Conservation (phyloP, 1,140 invertebrate genomes). For the Drosophila leontia region DNA sequence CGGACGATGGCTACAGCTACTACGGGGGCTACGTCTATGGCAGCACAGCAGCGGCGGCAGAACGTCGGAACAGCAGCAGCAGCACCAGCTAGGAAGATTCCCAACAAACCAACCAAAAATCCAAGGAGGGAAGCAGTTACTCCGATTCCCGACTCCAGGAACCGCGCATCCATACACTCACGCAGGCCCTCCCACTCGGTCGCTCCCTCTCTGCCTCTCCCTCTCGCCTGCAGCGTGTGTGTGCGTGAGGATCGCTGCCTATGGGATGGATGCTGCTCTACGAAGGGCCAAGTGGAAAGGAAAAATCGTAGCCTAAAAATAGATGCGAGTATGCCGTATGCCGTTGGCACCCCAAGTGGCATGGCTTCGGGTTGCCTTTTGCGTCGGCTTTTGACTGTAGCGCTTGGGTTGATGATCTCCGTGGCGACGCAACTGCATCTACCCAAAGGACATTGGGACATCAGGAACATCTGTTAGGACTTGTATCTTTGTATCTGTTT, state of each 20-base stretch:
- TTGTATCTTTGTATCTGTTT: not conserved
- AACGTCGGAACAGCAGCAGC: constrained; percentile 10
- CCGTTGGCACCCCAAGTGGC: constrained; percentile 53
- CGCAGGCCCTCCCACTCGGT: not conserved
- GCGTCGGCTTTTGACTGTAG: constrained; percentile 4
- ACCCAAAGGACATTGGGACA: constrained; percentile 2
- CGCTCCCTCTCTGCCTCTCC: not conserved
- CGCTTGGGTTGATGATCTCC: constrained; percentile 39
- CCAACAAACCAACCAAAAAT: constrained; percentile 27
- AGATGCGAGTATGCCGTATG: constrained; percentile 57
- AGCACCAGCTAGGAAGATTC: constrained; percentile 36
- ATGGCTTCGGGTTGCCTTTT: constrained; percentile 29
- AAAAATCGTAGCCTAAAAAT: constrained; percentile 79
- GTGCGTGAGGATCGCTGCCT: constrained; percentile 4
- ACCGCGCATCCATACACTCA: constrained; percentile 1
- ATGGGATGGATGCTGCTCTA: constrained; percentile 32
- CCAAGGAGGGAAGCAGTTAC: constrained; percentile 52
- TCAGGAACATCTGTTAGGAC: not conserved
- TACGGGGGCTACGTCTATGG: constrained; percentile 9
- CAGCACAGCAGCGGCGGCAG: not conserved
- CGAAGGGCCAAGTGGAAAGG: constrained; percentile 68
- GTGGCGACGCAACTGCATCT: constrained; percentile 9
- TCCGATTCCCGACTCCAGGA: constrained; percentile 60
- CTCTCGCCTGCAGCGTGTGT: not conserved
- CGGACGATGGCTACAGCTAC: constrained; percentile 7